Evolutionary conservation across 2,888 invertebrate genomes (phyloP).

Genomic region (Oxycera nigricornis): DNA sequence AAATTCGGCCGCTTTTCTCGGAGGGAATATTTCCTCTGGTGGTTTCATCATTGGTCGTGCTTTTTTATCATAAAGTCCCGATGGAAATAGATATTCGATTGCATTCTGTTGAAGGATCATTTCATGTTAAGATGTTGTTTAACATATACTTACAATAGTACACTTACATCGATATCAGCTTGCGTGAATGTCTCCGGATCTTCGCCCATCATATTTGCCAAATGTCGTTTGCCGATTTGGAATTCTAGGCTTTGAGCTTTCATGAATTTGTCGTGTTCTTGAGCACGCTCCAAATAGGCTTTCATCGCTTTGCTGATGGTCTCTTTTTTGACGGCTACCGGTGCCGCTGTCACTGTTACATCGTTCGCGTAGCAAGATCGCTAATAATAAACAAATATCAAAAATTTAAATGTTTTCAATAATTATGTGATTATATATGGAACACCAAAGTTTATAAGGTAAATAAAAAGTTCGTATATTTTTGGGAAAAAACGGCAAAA

Average conservation of each 20-base stretch:
- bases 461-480: background rate
- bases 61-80: conserved; percentile 83
- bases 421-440: background rate
- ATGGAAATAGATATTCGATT: conserved; percentile 94
- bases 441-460: no score
- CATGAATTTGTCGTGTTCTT: conserved; percentile 84
- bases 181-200: conserved; percentile 89
- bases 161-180: conserved; percentile 80
- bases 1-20: conserved; percentile 87
- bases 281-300: conserved; percentile 83
- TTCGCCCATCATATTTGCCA: conserved; percentile 99
- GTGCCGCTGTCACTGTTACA: conserved; percentile 56
- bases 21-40: conserved; percentile 86
- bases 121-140: background rate
- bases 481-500: no score
- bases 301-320: conserved; percentile 88
- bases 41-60: conserved; percentile 91
- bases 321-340: conserved; percentile 62
- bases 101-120: conserved; percentile 69
- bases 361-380: conserved; percentile 43
- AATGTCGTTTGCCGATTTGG: conserved; percentile 90
- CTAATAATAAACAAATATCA: background rate
- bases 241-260: conserved; percentile 79
- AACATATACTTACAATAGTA: background rate
- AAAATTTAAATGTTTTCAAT: background rate